Conservation (phyloP, 2,888 invertebrate genomes). For the Drosophila kuntzei region DNA sequence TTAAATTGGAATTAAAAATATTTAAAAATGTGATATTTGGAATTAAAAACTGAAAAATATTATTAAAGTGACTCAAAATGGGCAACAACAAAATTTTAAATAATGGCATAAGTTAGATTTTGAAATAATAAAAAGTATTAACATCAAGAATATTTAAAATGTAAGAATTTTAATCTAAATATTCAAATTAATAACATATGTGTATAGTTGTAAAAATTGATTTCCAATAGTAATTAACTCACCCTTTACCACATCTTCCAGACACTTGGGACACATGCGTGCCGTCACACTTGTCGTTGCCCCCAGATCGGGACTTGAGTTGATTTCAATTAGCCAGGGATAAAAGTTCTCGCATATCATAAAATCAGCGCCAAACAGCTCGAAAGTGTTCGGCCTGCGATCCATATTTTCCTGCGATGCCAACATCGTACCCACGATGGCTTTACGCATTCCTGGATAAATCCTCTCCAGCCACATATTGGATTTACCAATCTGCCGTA, state of each 20-base stretch:
- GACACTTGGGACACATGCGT: constrained; percentile 93
- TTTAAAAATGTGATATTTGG: too few relatives aligned
- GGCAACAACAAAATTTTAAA: too few relatives aligned
- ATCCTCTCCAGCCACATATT: constrained; percentile 93
- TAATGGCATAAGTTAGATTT: too few relatives aligned
- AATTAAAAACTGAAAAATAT: too few relatives aligned
- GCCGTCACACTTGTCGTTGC: constrained; percentile 96
- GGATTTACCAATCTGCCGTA: constrained; percentile 88
- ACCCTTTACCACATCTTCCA: constrained; percentile 97
- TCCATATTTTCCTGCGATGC: constrained; percentile 95
- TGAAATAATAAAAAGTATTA: too few relatives aligned
- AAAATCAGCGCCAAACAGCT: constrained; percentile 97
- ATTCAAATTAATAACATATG: too few relatives aligned
- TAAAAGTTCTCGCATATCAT: constrained; percentile 95
- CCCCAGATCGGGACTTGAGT: constrained; percentile 96
- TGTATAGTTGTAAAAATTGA: too few relatives aligned
- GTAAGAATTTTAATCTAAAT: too few relatives aligned
- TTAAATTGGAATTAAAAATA: too few relatives aligned
- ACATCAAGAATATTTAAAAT: background rate
- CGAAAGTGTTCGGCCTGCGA: constrained; percentile 92
- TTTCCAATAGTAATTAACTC: constrained; percentile 36
- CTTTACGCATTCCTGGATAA: constrained; percentile 94
- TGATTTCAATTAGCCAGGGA: constrained; percentile 97
- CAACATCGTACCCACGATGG: constrained; percentile 91
- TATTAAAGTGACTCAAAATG: too few relatives aligned